These are phyloP conservation scores for Pelmatolapia mariae DNA, from an alignment of 2,113 vertebrate genomes.

Conservation along the genomic window DNA sequence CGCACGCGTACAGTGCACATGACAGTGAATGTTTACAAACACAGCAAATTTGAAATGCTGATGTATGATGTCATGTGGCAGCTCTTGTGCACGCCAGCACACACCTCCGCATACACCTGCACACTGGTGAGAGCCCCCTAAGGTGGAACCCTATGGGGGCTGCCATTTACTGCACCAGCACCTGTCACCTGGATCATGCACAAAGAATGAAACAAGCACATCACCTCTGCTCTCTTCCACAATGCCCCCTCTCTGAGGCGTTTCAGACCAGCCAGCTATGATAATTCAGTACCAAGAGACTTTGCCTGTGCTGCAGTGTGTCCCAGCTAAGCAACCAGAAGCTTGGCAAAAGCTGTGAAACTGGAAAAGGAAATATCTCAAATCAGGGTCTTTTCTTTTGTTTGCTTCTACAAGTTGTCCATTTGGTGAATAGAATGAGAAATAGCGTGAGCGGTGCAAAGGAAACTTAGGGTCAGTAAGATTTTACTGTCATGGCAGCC, in stretches of 20 bases:
- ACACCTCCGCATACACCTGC: constrained; percentile 1
- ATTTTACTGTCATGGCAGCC: not conserved
- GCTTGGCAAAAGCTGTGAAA: not conserved
- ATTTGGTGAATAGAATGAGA: not conserved
- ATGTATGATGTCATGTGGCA: constrained; percentile 20
- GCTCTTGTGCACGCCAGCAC: not conserved
- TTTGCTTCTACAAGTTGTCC: not conserved
- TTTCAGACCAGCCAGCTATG: constrained; percentile 39
- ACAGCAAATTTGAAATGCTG: not conserved
- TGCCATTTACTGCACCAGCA: constrained; percentile 62
- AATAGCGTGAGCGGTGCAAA: not conserved
- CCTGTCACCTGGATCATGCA: constrained; percentile 60
- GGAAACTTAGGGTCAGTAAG: not conserved
- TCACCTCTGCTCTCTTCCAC: constrained; percentile 4
- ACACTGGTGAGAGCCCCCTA: not conserved
- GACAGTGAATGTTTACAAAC: constrained; percentile 6
- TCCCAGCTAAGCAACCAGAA: not conserved
- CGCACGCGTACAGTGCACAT: not conserved
- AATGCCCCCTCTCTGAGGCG: not conserved
- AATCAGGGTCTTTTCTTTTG: not conserved
- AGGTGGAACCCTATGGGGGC: constrained; percentile 49
- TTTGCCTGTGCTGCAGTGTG: not conserved
- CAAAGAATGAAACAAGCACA: constrained; percentile 23
- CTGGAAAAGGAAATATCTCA: not conserved
- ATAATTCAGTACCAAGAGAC: constrained; percentile 44